Evolutionary conservation across 2,888 invertebrate genomes (phyloP).

Genomic region (Megalurothrips usitatus): DNA sequence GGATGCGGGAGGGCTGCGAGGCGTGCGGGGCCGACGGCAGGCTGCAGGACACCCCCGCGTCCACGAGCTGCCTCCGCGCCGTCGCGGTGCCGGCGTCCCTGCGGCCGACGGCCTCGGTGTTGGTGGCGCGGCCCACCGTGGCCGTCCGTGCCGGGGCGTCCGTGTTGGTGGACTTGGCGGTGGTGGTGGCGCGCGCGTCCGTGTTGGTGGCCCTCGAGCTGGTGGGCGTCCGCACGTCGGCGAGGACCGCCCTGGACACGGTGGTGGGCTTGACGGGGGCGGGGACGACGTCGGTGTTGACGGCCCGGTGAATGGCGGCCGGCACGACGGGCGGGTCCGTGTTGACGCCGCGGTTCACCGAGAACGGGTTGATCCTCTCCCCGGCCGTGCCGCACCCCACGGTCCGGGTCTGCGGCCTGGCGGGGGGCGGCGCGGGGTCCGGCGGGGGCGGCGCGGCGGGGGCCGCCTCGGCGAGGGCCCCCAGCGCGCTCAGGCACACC

Average conservation of each 20-base stretch:
- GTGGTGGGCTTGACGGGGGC: constrained; percentile 8
- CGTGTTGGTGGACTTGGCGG: background rate
- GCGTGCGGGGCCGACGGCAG: background rate
- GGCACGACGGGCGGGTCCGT: constrained; percentile 12
- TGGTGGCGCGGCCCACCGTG: background rate
- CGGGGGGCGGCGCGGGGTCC: background rate
- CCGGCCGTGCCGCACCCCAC: constrained; percentile 13
- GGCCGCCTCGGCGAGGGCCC: background rate
- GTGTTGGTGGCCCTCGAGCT: constrained; percentile 17
- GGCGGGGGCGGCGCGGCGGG: background rate
- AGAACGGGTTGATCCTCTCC: constrained; percentile 2
- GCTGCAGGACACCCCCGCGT: constrained; percentile 14
- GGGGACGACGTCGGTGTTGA: background rate
- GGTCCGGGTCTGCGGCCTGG: background rate
- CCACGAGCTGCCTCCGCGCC: background rate
- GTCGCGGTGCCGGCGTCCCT: background rate
- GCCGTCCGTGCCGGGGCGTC: background rate
- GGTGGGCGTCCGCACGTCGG: constrained; percentile 14
- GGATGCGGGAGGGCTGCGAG: constrained; percentile 33
- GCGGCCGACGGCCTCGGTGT: background rate
- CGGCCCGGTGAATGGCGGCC: background rate
- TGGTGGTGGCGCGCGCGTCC: background rate
- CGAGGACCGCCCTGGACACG: background rate
- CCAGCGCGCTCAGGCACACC: constrained; percentile 4
- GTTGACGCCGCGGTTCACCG: constrained; percentile 18